These are phyloP conservation scores for Meriones psammophilus DNA, from an alignment of 2,797 vertebrate species.

Conservation along the genomic window DNA sequence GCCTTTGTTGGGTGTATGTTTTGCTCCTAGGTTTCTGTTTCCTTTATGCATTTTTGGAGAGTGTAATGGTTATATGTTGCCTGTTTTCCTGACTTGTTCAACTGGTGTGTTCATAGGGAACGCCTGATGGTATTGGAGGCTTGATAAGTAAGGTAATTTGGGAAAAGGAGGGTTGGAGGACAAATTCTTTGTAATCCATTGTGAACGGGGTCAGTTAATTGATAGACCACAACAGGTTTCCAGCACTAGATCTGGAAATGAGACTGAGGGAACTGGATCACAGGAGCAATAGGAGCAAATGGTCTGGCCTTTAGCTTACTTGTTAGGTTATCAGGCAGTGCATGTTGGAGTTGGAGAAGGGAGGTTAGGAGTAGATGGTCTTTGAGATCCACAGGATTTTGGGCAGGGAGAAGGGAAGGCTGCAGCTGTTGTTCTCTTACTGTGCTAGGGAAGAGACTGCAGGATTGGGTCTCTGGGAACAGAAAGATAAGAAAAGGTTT, in stretches of 20 bases:
- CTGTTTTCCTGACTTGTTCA: background rate
- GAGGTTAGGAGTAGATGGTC: background rate
- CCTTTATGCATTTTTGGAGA: background rate
- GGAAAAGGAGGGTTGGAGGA: background rate
- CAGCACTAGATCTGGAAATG: background rate
- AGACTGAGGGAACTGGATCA: background rate
- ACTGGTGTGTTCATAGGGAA: background rate
- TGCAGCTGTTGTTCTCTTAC: background rate
- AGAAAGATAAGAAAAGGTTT: background rate
- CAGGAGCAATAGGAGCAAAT: background rate
- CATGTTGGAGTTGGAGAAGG: background rate
- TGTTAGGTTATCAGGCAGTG: background rate
- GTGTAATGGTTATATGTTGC: background rate
- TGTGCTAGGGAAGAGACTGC: background rate
- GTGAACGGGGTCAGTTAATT: background rate
- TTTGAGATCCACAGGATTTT: background rate
- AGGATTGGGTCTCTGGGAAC: background rate
- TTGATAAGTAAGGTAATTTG: background rate
- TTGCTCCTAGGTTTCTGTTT: background rate
- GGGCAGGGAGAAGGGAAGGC: background rate
- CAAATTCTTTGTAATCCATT: background rate
- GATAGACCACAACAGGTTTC: background rate
- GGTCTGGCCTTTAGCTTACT: too few relatives aligned
- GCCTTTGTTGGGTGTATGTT: background rate
- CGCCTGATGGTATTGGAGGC: background rate